Evolutionary conservation across 2,797 vertebrate species (phyloP), one percentile per base, ranked within the genome.

Genomic region (Decapterus maruadsi): DNA sequence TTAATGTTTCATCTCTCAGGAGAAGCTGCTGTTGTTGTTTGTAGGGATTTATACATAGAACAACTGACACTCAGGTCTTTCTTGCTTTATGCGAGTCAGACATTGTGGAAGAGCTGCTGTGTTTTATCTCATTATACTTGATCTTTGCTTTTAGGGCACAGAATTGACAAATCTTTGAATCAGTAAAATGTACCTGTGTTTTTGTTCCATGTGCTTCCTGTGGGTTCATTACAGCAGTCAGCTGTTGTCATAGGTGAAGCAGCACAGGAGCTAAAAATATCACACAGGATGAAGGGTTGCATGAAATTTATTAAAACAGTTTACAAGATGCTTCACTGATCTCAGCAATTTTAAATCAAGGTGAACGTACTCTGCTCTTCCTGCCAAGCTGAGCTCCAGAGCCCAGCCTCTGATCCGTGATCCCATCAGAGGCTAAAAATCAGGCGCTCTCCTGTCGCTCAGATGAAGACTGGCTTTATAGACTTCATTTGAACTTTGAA

Each of bases 1-100:
- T 50, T 57, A 50, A 79, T 60, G 45, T 60, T 50, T 68, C 53
- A 20, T 75, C 64, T 82, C 59, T 72, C 55, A 51, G 53, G 42
- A 78, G 75, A 64, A 59, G 79, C 75, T 55, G 46, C 46, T 45
- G 29, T 2, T 55, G 43, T 2, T 55, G 43, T 61, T 60, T 75
- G 45, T n/a, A 17, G 51, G 72, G 72, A 73, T 64, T 46, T 51
- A 62, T 50, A 19, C 43, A 75, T 38, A 72, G 14, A 77, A 19
- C 31, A 54, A 61, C 40, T 0, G 51, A 1, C 6, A 36, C 63
- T 46, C 3, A 1, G 17, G 64, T 51, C 6, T 45, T 56, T 55
- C n/a, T 29, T 4, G 16, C 46, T 4, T 48, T 40, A 46, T 56
- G 43, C 22, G 46, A 75, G 29, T 76, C 77, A 26, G 48, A 20